Evolutionary conservation across 2,797 vertebrate genomes (phyloP), one percentile per base, ranked within the genome.

Genomic region (Semaprochilodus insignis): DNA sequence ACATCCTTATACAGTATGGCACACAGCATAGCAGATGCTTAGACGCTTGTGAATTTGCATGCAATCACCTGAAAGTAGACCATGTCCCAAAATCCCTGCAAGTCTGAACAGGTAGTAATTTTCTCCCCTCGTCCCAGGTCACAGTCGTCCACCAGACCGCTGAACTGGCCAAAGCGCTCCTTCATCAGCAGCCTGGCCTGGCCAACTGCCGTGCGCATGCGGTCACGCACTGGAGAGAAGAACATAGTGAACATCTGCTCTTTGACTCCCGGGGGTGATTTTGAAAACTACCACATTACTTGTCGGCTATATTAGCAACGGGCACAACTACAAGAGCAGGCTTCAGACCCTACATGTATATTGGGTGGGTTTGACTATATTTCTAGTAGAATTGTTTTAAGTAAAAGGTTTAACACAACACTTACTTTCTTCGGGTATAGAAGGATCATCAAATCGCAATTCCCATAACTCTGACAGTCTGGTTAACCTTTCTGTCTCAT

Each of bases 41-140:
- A 31, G 21, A 40, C n/a, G n/a, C 2, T 57, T 8, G 15, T 51
- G 4, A 48, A 5, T 54, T 14, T 23, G 23, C 15, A 55, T 8
- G 14, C 36, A 34, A 65, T 80, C 78, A 96, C 98, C 95, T 99
- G 98, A 91, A 94, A 98, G 88, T 92, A 95, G 78, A 99, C 90
- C 98, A 99, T 99, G 86, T 99, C 98, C 98, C 98, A 99, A 91
- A 99, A 99, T 25, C 98, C 98, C 89, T 98, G 96, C 82, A 99
- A 90, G 88, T 99, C 98, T 0, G 91, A 91, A 84, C 95, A 97
- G 0, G 93, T 97, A 0, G 95, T 97, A 89, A 97, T 90, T 88
- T 96, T 99, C 90, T 97, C 95, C 11, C 98, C 97, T 3, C 88
- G 87, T 73, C 94, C 92, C 60, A 98, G 94, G 52, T 98, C 96